Base-by-base conservation (phyloP, 1,140 invertebrate species). In the Drosophila kurseongensis region DNA sequence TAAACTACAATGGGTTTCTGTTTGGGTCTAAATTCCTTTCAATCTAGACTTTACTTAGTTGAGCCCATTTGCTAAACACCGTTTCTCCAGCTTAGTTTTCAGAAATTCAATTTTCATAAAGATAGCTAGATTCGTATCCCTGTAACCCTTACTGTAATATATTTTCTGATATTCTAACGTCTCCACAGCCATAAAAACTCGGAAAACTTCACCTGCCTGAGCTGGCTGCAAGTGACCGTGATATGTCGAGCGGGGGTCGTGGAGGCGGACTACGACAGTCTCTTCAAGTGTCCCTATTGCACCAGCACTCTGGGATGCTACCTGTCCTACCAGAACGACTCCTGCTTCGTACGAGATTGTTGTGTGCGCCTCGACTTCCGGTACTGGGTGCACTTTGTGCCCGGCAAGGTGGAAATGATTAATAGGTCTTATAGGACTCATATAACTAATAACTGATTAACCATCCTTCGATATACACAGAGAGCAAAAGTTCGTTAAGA, bases 231-330 rank as follows among this genome's bases (percentile, higher is more conserved):
- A 13, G 76, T 89, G 0, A 80, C 78, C 0, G 76, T 91, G 0
- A 79, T 91, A 1, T 42, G 74, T 0, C 1, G 12, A 1, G 74
- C 78, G 0, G 90, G 90, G 0, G 4, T 72, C 0, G 66, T 91
- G 6, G 86, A 91, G 29, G 86, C 90, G 1, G 83, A 90, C 4
- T 78, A 80, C 16, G 90, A 91, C 16, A 59, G 16, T 3, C 45
- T 62, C 9, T 91, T 91, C 35, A n/a, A 16, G 16, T 91, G 90
- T 40, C 54, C 69, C 1, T 58, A 54, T 4, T 91, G 90, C 35
- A 1, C 35, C 0, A 32, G 32, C 4, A 0, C 4, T 0, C 16
- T 10, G 0, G 42, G 13, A 5, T 91, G 90, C 41, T 91, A 75
- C 40, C 9, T 89, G 14, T 51, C 40, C 12, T 63, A 40, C 14